phyloP scores from a whole-genome alignment of 2,113 vertebrate genomes.

The Thryonomys swinderianus region DNA sequence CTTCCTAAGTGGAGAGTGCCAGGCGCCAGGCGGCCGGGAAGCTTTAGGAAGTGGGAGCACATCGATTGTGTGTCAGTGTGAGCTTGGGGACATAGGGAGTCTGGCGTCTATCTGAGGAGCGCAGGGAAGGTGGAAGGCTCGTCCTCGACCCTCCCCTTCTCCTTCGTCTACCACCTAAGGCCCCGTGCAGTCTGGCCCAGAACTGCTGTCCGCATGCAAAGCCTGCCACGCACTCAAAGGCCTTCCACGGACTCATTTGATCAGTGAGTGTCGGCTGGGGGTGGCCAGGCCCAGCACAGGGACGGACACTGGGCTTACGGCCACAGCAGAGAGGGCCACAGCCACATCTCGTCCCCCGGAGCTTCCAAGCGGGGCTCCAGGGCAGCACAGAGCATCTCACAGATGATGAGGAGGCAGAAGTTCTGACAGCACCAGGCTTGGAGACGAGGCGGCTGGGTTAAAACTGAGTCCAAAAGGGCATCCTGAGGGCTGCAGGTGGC shows the following conservation, averaged over 20 bases:
- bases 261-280: neutral
- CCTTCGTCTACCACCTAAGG: neutral
- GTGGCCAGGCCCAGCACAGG: neutral
- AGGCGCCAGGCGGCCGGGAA: neutral
- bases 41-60: neutral
- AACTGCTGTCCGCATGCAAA: too few relatives aligned
- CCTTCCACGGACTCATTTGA: neutral
- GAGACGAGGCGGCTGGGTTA: neutral
- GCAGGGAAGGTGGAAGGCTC: neutral
- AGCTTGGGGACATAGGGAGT: neutral
- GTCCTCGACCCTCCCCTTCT: neutral
- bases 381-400: neutral
- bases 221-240: neutral
- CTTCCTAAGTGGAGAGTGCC: neutral
- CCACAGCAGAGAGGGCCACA: neutral
- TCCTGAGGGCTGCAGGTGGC: neutral
- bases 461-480: neutral
- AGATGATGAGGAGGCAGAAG: neutral
- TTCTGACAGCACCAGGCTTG: neutral
- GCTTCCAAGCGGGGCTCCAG: neutral
- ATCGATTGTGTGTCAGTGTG: neutral
- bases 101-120: neutral
- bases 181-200: neutral
- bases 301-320: neutral
- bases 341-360: rapidly evolving